Percentiles rank a stretch among this genome's conserved stretches.
These are phyloP conservation scores for Melanostigma gelatinosum DNA, from an alignment of 2,113 vertebrate species.

Conservation along the genomic window DNA sequence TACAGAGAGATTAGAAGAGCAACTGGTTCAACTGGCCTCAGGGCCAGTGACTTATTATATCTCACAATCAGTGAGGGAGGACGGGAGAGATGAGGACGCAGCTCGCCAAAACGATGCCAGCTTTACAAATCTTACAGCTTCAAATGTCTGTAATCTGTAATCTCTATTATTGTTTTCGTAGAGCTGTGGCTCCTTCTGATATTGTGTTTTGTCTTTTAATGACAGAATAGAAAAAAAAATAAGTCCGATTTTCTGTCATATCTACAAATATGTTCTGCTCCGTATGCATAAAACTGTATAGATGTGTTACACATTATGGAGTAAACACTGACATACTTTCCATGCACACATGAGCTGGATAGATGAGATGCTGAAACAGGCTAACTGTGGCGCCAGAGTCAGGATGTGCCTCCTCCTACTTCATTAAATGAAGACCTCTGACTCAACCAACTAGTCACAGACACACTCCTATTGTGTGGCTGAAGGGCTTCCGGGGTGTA, in stretches of 20 bases:
- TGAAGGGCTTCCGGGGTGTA: conserved; percentile 21
- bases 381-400: conserved; percentile 29
- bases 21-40: conserved; percentile 15
- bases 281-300: not conserved
- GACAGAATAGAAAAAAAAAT: not conserved
- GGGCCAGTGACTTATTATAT: not conserved
- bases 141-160: not conserved
- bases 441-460: conserved; percentile 47
- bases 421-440: conserved; percentile 55
- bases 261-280: not conserved
- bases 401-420: conserved; percentile 50
- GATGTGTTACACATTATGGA: not conserved
- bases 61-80: not conserved
- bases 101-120: not conserved
- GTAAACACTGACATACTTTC: conserved; percentile 4
- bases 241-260: not conserved
- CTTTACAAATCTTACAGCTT: not conserved
- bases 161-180: not conserved
- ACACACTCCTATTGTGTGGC: conserved; percentile 43
- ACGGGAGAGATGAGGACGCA: not conserved
- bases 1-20: not conserved
- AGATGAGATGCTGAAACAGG: conserved; percentile 12
- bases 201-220: not conserved
- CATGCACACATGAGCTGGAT: conserved; percentile 1
- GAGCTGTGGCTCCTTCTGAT: not conserved